phyloP scores from a whole-genome alignment of 2,888 invertebrate genomes.

The Mythimna albipuncta region DNA sequence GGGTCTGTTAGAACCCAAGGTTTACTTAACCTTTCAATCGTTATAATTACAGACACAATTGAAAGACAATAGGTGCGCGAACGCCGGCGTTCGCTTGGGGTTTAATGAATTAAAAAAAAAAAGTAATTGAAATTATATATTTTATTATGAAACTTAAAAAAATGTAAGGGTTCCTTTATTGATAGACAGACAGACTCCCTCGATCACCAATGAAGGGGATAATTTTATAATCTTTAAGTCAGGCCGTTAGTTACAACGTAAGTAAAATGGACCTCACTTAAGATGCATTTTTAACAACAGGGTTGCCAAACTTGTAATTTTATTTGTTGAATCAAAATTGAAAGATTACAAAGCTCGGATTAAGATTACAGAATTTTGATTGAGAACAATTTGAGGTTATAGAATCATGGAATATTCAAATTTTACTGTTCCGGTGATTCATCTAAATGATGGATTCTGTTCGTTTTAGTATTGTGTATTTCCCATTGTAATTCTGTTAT shows the following conservation, averaged over 20 bases:
- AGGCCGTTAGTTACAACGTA: constrained; percentile 76
- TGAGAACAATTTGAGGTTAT: constrained; percentile 62
- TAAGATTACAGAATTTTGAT: constrained; percentile 72
- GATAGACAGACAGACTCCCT: constrained; percentile 49
- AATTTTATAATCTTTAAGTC: constrained; percentile 80
- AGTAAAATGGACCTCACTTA: constrained; percentile 78
- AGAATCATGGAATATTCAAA: constrained; percentile 69
- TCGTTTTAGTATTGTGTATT: constrained; percentile 39
- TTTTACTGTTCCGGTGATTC: constrained; percentile 67
- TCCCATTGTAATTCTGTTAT: constrained; percentile 33
- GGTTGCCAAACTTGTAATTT: constrained; percentile 77
- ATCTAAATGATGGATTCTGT: constrained; percentile 55
- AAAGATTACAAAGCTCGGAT: constrained; percentile 79
- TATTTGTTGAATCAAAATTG: constrained; percentile 80
- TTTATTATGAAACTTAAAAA: too few relatives aligned
- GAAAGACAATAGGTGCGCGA: too few relatives aligned
- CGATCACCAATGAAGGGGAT: constrained; percentile 63
- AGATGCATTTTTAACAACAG: constrained; percentile 82
- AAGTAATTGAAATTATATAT: too few relatives aligned
- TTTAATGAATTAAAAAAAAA: too few relatives aligned
- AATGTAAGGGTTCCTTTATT: not conserved
- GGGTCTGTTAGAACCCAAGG: too few relatives aligned
- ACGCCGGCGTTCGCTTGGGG: too few relatives aligned
- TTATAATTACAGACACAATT: too few relatives aligned
- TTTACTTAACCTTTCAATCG: too few relatives aligned